Conservation (phyloP, 2,797 vertebrate species). For the Pangasius mekongensis region DNA sequence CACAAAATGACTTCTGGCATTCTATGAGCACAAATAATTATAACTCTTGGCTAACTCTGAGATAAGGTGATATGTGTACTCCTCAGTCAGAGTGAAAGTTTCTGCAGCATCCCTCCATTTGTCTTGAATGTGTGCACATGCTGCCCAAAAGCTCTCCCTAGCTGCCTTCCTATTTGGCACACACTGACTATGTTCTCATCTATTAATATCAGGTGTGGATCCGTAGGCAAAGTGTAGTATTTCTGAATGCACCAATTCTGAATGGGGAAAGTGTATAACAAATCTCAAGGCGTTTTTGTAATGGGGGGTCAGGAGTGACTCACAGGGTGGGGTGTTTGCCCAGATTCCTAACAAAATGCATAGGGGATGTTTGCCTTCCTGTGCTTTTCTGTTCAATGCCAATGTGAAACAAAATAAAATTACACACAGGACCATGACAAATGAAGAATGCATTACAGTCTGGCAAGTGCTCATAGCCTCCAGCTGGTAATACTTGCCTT, state of each 20-base stretch:
- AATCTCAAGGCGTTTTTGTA: conserved; percentile 41
- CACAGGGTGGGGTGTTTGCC: conserved; percentile 47
- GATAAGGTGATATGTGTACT: not conserved
- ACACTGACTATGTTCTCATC: not conserved
- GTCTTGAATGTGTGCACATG: not conserved
- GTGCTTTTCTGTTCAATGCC: conserved; percentile 68
- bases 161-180: not conserved
- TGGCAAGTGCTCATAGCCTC: conserved; percentile 68
- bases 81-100: not conserved
- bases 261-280: conserved; percentile 34
- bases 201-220: conserved; percentile 22
- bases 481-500: conserved; percentile 69
- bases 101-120: not conserved
- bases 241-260: not conserved
- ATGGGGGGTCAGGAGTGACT: conserved; percentile 56
- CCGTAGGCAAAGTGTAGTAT: conserved; percentile 8
- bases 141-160: not conserved
- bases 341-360: conserved; percentile 61
- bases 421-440: conserved; percentile 67
- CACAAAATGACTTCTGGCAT: not conserved
- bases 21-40: not conserved
- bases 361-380: conserved; percentile 70
- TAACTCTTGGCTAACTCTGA: not conserved
- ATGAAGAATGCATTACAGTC: conserved; percentile 73
- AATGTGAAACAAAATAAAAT: conserved; percentile 71